Conservation (phyloP, 1,140 invertebrate species). For the Hylaeus anthracinus region DNA sequence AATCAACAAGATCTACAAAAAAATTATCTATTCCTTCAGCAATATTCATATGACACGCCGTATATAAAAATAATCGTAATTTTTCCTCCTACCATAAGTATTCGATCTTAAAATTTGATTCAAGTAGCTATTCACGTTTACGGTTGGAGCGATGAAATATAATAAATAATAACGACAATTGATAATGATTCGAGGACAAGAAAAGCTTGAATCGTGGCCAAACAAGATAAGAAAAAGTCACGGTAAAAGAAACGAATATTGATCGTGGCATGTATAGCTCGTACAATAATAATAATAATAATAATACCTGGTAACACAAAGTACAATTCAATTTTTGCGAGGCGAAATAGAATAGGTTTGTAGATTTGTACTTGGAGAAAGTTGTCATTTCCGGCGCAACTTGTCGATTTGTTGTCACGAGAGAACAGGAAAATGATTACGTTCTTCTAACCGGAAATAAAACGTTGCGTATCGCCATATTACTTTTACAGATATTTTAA, state of each 20-base stretch:
- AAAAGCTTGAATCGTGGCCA: background rate
- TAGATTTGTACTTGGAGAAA: background rate
- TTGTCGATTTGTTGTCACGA: background rate
- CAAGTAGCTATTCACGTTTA: background rate
- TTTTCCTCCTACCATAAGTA: too few relatives aligned
- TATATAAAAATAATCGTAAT: too few relatives aligned
- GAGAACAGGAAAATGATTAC: background rate
- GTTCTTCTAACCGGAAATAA: background rate
- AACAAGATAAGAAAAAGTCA: conserved; percentile 11
- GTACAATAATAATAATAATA: background rate
- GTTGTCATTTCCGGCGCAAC: background rate
- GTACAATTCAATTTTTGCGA: background rate
- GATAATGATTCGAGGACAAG: background rate
- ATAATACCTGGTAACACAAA: background rate
- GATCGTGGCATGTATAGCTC: background rate
- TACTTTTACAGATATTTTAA: background rate
- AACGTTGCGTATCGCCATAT: background rate
- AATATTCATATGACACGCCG: too few relatives aligned
- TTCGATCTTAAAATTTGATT: too few relatives aligned
- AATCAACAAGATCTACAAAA: too few relatives aligned
- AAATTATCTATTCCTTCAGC: too few relatives aligned
- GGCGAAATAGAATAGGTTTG: background rate
- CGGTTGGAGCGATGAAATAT: background rate
- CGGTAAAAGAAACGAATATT: background rate
- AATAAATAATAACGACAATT: background rate